These are phyloP conservation scores for Antheraea pernyi DNA, from an alignment of 1,140 invertebrate genomes.

Conservation along the genomic window DNA sequence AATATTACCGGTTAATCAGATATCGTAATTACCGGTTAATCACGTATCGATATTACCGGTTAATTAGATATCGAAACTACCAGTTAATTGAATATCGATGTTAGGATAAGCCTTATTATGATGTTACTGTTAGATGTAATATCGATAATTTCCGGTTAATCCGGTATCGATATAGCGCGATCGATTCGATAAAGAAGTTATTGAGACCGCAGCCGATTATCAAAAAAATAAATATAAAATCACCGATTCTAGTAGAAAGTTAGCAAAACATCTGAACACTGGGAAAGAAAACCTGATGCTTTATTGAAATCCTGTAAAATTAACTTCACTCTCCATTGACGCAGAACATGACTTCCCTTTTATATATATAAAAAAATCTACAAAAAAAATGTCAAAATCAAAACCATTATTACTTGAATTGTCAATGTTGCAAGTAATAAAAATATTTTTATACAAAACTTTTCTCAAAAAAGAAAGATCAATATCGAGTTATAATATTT, in stretches of 20 bases:
- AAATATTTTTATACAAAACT: neutral
- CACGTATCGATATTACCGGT: too few relatives aligned
- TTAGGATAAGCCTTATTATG: too few relatives aligned
- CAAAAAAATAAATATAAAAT: neutral
- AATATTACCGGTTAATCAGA: too few relatives aligned
- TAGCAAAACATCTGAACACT: constrained; percentile 27
- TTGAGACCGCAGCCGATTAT: too few relatives aligned
- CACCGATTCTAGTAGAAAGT: constrained; percentile 14
- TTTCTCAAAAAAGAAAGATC: neutral
- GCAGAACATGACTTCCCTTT: constrained; percentile 55
- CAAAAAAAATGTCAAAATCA: neutral
- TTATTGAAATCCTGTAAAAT: constrained; percentile 54
- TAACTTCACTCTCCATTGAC: constrained; percentile 62
- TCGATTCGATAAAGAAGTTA: neutral
- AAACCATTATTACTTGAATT: neutral
- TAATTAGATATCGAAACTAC: too few relatives aligned
- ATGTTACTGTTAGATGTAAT: too few relatives aligned
- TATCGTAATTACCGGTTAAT: too few relatives aligned
- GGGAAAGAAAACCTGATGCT: constrained; percentile 59
- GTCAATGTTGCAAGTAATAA: neutral
- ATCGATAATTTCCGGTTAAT: too few relatives aligned
- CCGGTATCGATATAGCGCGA: too few relatives aligned
- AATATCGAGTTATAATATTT: neutral
- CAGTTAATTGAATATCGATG: too few relatives aligned
- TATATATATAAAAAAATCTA: neutral